A percentile compares a stretch with the other conserved stretches of the same genome.
Evolutionary conservation across 30 jellyfish, hydroid and myxozoan species (phyloP).

Genomic region (Pelagia noctiluca): DNA sequence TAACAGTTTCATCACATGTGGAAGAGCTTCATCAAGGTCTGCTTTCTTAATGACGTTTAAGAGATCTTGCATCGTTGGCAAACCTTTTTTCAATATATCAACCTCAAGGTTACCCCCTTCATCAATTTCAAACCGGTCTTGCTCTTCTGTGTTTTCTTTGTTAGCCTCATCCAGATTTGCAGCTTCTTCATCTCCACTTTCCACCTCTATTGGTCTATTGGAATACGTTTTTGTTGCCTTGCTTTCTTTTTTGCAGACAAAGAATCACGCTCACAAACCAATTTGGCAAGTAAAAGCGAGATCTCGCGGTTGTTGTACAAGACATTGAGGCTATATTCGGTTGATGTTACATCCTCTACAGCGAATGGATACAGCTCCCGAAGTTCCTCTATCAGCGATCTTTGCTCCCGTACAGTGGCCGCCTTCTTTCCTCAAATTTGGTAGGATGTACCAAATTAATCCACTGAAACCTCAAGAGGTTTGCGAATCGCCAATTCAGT

Average conservation of each 20-base stretch:
- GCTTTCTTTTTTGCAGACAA: constrained; percentile 17
- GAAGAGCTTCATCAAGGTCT: constrained; percentile 39
- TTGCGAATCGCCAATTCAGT: constrained; percentile 5
- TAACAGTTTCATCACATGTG: constrained; percentile 21
- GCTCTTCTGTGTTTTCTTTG: neutral
- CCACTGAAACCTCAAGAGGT: constrained; percentile 1
- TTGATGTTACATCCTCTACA: constrained; percentile 16
- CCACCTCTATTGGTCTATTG: neutral
- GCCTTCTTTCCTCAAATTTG: neutral
- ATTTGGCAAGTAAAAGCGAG: constrained; percentile 1
- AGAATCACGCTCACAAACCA: constrained; percentile 46
- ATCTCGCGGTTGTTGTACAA: constrained; percentile 19
- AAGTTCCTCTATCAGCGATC: neutral
- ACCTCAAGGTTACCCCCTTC: neutral
- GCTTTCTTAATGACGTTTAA: constrained; percentile 35
- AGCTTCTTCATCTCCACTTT: neutral
- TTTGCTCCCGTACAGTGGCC: neutral
- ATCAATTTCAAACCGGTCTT: neutral
- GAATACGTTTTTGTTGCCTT: neutral
- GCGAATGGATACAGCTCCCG: constrained; percentile 35
- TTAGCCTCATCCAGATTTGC: constrained; percentile 4
- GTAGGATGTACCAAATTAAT: constrained; percentile 6
- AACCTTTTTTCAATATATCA: neutral
- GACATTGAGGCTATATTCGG: constrained; percentile 19
- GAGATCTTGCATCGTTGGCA: constrained; percentile 46